A percentile compares a stretch with the other conserved stretches of the same genome.
phyloP scores from a whole-genome alignment of 2,888 invertebrate species.

The Caenorhabditis imperialis region DNA sequence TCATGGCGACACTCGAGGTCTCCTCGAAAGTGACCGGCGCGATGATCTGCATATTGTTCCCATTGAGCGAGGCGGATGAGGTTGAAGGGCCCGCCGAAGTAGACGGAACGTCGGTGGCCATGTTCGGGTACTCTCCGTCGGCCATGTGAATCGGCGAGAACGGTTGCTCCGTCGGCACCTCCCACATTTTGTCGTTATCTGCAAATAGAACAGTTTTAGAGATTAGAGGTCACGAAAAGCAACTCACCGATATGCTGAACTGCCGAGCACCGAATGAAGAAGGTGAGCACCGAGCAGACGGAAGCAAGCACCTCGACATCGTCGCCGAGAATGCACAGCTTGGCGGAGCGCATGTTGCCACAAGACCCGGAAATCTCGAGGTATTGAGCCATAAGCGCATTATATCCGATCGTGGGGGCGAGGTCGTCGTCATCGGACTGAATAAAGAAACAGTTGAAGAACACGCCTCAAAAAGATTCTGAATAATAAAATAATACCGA shows the following conservation, averaged over 20 bases:
- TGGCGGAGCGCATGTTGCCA: conserved; percentile 86
- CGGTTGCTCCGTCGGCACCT: conserved; percentile 42
- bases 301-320: conserved; percentile 81
- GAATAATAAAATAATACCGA: conserved; percentile 30
- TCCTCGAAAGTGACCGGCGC: not conserved
- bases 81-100: no score
- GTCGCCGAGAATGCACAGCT: conserved; percentile 84
- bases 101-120: not conserved
- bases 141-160: conserved; percentile 37
- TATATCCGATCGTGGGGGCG: conserved; percentile 83
- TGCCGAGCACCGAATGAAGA: conserved; percentile 86
- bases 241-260: conserved; percentile 57
- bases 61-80: not conserved
- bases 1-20: conserved; percentile 29
- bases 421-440: conserved; percentile 45
- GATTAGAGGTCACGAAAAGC: not conserved
- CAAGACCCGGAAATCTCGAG: conserved; percentile 83
- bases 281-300: conserved; percentile 87
- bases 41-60: not conserved
- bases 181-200: conserved; percentile 31
- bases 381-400: conserved; percentile 91
- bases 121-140: not conserved
- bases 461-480: no score
- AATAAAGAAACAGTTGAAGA: not conserved
- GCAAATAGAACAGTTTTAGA: no score